A percentile compares a stretch with the other conserved stretches of the same genome.
Evolutionary conservation across 2,797 vertebrate species (phyloP).

Genomic region (Mormyrus proboscirostris): DNA sequence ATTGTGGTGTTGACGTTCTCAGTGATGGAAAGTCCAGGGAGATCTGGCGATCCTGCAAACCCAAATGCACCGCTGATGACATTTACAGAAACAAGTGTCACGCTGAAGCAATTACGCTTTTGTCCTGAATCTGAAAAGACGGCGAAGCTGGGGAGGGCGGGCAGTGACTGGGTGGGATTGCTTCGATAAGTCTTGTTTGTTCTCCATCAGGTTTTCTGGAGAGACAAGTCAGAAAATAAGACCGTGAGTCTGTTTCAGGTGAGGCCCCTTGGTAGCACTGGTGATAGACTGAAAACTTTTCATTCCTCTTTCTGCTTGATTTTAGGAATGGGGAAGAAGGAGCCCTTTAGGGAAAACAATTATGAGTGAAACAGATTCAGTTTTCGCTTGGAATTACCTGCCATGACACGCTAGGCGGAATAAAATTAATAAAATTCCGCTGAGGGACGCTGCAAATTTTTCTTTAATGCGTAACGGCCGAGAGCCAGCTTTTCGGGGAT

Average conservation of each 20-base stretch:
- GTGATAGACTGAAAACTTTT: background rate
- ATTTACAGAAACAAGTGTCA: background rate
- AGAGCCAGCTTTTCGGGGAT: background rate
- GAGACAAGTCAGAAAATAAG: background rate
- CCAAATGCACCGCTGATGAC: background rate
- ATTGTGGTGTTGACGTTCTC: background rate
- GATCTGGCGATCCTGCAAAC: background rate
- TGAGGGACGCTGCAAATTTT: background rate
- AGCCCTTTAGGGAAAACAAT: slow-evolving; percentile 11
- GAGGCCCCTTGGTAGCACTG: background rate
- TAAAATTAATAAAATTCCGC: slow-evolving; percentile 19
- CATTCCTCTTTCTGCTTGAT: background rate
- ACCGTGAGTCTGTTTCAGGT: background rate
- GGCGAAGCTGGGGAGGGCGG: background rate
- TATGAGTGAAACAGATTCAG: slow-evolving; percentile 9
- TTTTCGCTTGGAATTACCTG: slow-evolving; percentile 9
- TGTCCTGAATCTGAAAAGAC: background rate
- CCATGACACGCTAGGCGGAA: background rate
- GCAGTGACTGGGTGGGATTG: background rate
- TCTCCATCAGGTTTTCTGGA: background rate
- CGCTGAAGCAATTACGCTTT: background rate
- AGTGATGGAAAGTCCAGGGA: background rate
- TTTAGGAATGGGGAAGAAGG: background rate
- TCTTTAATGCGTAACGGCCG: background rate
- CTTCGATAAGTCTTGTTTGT: background rate